These are phyloP conservation scores for Poeciliopsis prolifica DNA, from an alignment of 2,113 vertebrate species.

Conservation along the genomic window DNA sequence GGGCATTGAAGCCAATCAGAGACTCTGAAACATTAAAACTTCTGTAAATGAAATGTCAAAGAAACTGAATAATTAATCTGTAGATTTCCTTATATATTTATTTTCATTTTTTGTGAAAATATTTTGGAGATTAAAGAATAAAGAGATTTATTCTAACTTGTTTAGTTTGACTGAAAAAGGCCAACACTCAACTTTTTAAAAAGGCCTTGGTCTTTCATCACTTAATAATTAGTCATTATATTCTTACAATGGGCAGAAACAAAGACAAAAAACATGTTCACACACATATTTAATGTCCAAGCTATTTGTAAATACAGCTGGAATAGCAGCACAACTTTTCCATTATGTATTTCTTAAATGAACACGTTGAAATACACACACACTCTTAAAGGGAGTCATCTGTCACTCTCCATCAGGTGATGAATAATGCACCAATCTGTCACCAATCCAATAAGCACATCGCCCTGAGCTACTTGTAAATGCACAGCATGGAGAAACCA, in stretches of 20 bases:
- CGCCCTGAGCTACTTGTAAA: constrained; percentile 51
- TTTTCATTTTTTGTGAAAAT: not conserved
- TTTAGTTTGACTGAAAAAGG: too few species aligned
- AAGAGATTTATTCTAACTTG: too few species aligned
- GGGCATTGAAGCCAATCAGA: too few species aligned
- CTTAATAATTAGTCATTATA: not conserved
- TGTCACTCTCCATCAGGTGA: constrained; percentile 58
- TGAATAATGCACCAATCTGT: constrained; percentile 63
- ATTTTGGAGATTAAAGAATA: not conserved
- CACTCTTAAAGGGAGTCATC: constrained; percentile 43
- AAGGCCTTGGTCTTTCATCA: not conserved
- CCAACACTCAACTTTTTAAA: not conserved
- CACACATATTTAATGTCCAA: not conserved
- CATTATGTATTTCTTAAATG: constrained; percentile 12
- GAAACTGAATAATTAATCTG: not conserved
- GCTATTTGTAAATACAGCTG: not conserved
- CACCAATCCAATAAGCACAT: constrained; percentile 56
- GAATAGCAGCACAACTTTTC: constrained; percentile 1
- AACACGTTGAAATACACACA: constrained; percentile 11
- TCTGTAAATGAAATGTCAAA: not conserved
- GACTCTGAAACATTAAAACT: not conserved
- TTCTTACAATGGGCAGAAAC: not conserved
- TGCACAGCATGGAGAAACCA: constrained; percentile 27
- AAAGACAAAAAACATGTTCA: not conserved
- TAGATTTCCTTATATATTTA: not conserved